These are phyloP conservation scores for Nettapus auritus DNA, from an alignment of 2,113 vertebrate species.

Conservation along the genomic window DNA sequence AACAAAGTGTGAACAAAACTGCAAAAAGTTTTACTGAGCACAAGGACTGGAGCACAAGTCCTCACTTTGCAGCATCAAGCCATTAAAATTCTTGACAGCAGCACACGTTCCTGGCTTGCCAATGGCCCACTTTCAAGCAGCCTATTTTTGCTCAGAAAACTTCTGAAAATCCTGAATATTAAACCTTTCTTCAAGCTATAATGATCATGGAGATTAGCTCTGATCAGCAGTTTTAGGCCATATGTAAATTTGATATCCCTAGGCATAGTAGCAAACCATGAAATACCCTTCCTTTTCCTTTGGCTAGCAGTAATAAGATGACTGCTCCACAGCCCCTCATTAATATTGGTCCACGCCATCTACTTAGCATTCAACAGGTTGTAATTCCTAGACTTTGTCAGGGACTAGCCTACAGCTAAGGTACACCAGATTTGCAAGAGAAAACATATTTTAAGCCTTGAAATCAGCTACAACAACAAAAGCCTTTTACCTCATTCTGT, in stretches of 20 bases:
- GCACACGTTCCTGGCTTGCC: not conserved
- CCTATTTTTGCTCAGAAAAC: constrained; percentile 47
- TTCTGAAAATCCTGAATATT: constrained; percentile 48
- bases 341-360: not conserved
- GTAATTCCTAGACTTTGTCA: not conserved
- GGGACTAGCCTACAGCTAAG: not conserved
- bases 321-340: not conserved
- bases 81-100: constrained; percentile 36
- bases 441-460: not conserved
- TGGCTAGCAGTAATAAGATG: not conserved
- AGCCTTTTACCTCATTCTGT: not conserved
- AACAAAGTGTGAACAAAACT: not conserved
- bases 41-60: not conserved
- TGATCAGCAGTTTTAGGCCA: constrained; percentile 59
- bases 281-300: not conserved
- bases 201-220: constrained; percentile 50
- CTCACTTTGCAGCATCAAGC: not conserved
- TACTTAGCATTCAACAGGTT: not conserved
- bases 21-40: not conserved
- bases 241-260: constrained; percentile 42
- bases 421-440: constrained; percentile 32
- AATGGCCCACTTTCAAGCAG: constrained; percentile 36
- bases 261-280: not conserved
- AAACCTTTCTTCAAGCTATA: constrained; percentile 55
- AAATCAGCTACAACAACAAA: not conserved